Base-by-base conservation (phyloP, 2,888 invertebrate genomes). In the Hemaris fuciformis region DNA sequence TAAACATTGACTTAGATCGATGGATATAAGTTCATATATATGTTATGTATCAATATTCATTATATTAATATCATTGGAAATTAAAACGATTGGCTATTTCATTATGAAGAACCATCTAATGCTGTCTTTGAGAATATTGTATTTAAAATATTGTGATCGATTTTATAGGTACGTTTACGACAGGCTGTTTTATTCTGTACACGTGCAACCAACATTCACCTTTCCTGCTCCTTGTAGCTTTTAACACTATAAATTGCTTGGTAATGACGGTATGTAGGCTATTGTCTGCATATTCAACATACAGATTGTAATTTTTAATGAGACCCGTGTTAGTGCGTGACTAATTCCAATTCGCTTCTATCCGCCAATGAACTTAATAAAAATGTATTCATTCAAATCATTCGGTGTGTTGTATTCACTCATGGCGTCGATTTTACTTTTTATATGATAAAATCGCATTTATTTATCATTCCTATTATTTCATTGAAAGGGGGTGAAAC, bases 241-340 rank as follows among this genome's bases (percentile, higher is more conserved):
- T 43, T 59, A 3, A 43, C n/a, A 20, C 23, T 57, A 31, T 25
- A 31, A 31, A 31, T n/a, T 41, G 22, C 41, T 61, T 42, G 61
- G 41, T 59, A 56, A 15, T 56, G 15, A 43, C 22, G 25, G 48
- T 13, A 22, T 41, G 42, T 34, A 53, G 57, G 45, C 15, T 56
- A 31, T 4, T 25, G 34, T 34, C 34, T 62, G 42, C 59, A 56
- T 56, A 62, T 56, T 53, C 38, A 62, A 59, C 25, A 23, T 43
- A 15, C 34, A 43, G 45, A 56, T 42, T 56, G 38, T 45, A 43
- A 53, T 27, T 57, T 61, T 41, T 59, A 62, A 62, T 56, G 62
- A 62, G 56, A 22, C 53, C 48, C 31, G 31, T 27, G 31, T 31
- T 57, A 23, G 34, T 46, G 25, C 53, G 31, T 59, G 62, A 56